phyloP scores from a whole-genome alignment of 2,797 vertebrate species.

The Clamator glandarius region DNA sequence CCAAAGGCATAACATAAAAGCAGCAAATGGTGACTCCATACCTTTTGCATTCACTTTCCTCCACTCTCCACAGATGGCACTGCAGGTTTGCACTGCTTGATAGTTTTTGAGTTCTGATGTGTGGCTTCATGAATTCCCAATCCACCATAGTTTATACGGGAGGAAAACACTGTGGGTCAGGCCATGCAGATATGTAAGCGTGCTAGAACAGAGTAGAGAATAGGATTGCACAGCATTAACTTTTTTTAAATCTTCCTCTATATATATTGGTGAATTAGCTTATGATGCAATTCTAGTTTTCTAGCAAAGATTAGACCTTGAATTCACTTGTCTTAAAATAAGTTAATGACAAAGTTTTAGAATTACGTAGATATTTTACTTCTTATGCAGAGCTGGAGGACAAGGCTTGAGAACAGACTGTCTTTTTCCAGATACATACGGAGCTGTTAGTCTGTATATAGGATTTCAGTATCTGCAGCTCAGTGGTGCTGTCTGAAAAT shows the following conservation, averaged over 20 bases:
- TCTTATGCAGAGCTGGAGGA: neutral
- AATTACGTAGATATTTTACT: neutral
- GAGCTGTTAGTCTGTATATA: neutral
- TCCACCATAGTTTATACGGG: accelerated
- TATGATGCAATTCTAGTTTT: neutral
- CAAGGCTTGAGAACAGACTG: neutral
- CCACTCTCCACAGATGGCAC: neutral
- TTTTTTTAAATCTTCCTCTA: neutral
- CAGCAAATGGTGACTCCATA: neutral
- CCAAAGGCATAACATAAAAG: neutral
- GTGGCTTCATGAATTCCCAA: neutral
- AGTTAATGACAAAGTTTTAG: neutral
- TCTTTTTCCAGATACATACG: neutral
- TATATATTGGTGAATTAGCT: neutral
- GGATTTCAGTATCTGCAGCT: neutral
- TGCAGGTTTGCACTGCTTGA: neutral
- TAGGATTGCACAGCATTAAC: neutral
- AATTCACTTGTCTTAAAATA: neutral
- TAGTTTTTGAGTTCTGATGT: neutral
- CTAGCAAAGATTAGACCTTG: neutral
- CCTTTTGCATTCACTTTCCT: neutral
- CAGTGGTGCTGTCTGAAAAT: neutral
- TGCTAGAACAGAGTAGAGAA: neutral
- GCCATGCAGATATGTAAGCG: neutral
- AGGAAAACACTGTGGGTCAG: neutral